phyloP scores from a whole-genome alignment of 2,113 vertebrate genomes.

The Poecilia latipinna region DNA sequence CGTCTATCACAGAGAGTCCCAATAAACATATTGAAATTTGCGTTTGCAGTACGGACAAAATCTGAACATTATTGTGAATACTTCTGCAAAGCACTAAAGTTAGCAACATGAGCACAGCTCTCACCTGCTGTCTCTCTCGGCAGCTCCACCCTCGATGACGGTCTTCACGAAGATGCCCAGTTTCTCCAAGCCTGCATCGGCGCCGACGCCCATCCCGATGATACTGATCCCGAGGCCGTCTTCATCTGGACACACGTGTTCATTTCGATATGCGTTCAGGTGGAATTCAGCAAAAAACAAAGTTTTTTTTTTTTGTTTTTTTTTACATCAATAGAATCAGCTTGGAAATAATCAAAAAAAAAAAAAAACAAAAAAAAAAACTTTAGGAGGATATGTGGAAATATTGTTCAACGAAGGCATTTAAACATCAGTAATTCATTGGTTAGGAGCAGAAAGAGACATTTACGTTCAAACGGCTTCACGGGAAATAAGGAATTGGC shows the following conservation, averaged over 20 bases:
- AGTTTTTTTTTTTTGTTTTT: too few species aligned
- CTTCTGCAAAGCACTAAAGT: too few species aligned
- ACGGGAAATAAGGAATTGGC: conserved; percentile 23
- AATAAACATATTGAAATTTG: not conserved
- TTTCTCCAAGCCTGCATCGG: conserved; percentile 96
- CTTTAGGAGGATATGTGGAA: not conserved
- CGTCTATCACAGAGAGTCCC: too few species aligned
- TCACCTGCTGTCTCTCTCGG: conserved; percentile 93
- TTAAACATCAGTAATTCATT: conserved; percentile 41
- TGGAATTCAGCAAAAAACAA: too few species aligned
- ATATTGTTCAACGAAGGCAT: not conserved
- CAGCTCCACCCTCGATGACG: conserved; percentile 94
- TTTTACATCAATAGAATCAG: conserved; percentile 1
- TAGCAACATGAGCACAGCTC: not conserved
- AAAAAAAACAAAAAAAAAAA: not conserved
- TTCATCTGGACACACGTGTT: conserved; percentile 83
- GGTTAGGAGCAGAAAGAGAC: conserved; percentile 8
- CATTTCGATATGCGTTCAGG: not conserved
- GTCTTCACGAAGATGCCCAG: conserved; percentile 99
- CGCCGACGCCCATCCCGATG: conserved; percentile 99
- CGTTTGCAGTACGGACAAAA: not conserved
- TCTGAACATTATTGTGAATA: not conserved
- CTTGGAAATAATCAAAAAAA: not conserved
- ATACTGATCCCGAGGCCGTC: conserved; percentile 98
- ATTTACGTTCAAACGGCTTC: conserved; percentile 13